phyloP scores from a whole-genome alignment of 2,888 invertebrate genomes.

The Diloba caeruleocephala region DNA sequence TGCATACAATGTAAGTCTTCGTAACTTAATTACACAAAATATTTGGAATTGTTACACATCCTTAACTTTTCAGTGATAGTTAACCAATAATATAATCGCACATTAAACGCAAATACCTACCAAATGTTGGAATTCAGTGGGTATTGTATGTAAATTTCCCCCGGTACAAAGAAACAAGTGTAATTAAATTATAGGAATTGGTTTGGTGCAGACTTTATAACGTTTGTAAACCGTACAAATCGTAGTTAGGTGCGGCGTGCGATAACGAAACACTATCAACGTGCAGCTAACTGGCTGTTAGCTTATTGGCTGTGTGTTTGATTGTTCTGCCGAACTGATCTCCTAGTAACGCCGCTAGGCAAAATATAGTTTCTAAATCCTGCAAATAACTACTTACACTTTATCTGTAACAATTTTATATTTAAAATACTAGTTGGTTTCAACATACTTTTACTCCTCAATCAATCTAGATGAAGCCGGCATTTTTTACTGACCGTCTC shows the following conservation, averaged over 20 bases:
- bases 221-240: slow-evolving; percentile 64
- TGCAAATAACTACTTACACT: no score
- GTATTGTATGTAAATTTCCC: slow-evolving; percentile 62
- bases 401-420: no score
- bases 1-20: no score
- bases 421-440: no score
- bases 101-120: slow-evolving; percentile 16
- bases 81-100: slow-evolving; percentile 10
- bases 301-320: slow-evolving; percentile 36
- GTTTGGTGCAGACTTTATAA: slow-evolving; percentile 36
- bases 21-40: no score
- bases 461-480: no score
- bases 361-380: no score
- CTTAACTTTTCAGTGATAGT: slow-evolving; percentile 7
- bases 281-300: slow-evolving; percentile 42
- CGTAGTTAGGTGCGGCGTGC: slow-evolving; percentile 65
- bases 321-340: slow-evolving; percentile 45
- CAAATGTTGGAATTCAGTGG: slow-evolving; percentile 33
- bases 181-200: slow-evolving; percentile 59
- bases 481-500: no score
- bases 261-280: slow-evolving; percentile 72
- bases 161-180: slow-evolving; percentile 48
- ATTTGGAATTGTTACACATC: background rate
- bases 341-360: slow-evolving; percentile 23
- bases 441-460: no score